Evolutionary conservation across 2,797 vertebrate genomes (phyloP).

Genomic region (Acanthurus lineatus): DNA sequence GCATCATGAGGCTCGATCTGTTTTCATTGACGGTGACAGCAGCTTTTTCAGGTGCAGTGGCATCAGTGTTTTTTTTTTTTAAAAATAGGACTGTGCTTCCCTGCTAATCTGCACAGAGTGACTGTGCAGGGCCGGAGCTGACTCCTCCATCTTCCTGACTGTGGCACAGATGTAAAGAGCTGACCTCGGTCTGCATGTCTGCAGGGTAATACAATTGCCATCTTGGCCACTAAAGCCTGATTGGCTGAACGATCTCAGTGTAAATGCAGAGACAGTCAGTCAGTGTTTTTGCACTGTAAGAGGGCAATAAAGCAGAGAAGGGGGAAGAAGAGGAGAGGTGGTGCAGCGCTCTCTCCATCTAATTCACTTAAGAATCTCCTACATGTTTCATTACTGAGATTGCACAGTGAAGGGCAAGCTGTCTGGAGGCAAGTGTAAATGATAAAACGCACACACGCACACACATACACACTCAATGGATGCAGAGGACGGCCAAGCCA

Average conservation of each 20-base stretch:
- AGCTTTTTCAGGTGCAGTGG: slow-evolving; percentile 31
- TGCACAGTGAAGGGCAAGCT: slow-evolving; percentile 59
- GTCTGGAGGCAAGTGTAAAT: slow-evolving; percentile 42
- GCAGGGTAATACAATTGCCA: slow-evolving; percentile 14
- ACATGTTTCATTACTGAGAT: slow-evolving; percentile 78
- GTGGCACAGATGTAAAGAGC: slow-evolving; percentile 8
- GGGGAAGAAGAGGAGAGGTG: slow-evolving; percentile 19
- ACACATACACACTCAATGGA: slow-evolving; percentile 11
- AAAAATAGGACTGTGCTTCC: slow-evolving; percentile 41
- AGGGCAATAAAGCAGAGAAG: slow-evolving; percentile 58
- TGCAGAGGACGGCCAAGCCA: slow-evolving; percentile 4
- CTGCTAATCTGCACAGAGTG: slow-evolving; percentile 34
- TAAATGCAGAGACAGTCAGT: slow-evolving; percentile 50
- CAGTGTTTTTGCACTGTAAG: slow-evolving; percentile 41
- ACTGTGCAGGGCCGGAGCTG: slow-evolving; percentile 22
- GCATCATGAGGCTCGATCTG: slow-evolving; percentile 31
- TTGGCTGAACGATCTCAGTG: slow-evolving; percentile 37
- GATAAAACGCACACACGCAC: slow-evolving; percentile 30
- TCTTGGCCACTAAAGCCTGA: slow-evolving; percentile 16
- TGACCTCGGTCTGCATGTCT: slow-evolving; percentile 49
- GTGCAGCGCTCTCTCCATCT: slow-evolving; percentile 38
- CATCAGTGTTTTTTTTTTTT: slow-evolving; percentile 10
- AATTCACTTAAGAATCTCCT: slow-evolving; percentile 70
- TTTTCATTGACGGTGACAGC: slow-evolving; percentile 44
- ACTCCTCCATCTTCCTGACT: slow-evolving; percentile 14